Evolutionary conservation across 1,140 invertebrate genomes (phyloP).

Genomic region (Magallana angulata): DNA sequence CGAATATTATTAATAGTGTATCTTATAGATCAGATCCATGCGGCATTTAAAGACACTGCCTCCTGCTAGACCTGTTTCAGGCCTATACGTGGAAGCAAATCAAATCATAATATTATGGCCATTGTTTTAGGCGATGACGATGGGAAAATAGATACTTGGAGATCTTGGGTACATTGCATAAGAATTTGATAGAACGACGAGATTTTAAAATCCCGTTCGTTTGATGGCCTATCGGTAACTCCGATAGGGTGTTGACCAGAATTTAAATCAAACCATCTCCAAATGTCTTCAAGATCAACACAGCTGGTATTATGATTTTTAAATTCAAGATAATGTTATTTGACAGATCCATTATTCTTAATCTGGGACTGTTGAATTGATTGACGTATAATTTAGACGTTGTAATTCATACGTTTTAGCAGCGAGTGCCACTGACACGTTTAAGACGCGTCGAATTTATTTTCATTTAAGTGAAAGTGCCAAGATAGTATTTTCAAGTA

Average conservation of each 20-base stretch:
- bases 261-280: background rate
- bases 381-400: background rate
- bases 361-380: slow-evolving; percentile 14
- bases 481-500: background rate
- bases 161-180: background rate
- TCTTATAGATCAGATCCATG: background rate
- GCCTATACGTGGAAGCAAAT: background rate
- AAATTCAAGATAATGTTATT: background rate
- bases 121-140: background rate
- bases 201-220: background rate
- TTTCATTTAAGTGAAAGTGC: background rate
- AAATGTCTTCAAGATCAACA: slow-evolving; percentile 19
- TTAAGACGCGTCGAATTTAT: background rate
- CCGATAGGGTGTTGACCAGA: background rate
- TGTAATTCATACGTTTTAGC: background rate
- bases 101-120: background rate
- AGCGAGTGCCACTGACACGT: background rate
- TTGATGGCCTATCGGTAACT: background rate
- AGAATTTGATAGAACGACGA: background rate
- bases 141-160: background rate
- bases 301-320: slow-evolving; percentile 18
- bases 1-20: slow-evolving; percentile 24
- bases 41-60: slow-evolving; percentile 5
- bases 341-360: slow-evolving; percentile 8
- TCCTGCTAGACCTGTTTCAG: background rate